These are phyloP conservation scores for Aurelia aurita complex sp. Pacific DNA, from an alignment of 30 jellyfish, hydroid and myxozoan genomes.

Conservation along the genomic window DNA sequence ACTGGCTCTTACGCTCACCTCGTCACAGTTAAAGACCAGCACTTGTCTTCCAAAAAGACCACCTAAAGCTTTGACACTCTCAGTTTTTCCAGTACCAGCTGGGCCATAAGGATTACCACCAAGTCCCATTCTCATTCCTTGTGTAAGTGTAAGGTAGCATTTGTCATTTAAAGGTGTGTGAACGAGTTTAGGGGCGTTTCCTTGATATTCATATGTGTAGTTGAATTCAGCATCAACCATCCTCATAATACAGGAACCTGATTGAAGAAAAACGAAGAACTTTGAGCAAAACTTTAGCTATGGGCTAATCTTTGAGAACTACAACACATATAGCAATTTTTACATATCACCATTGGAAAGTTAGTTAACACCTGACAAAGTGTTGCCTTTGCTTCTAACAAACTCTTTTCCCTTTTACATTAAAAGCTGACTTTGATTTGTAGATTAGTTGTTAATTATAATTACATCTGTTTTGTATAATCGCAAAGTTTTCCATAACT, in stretches of 20 bases:
- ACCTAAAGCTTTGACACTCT: constrained; percentile 96
- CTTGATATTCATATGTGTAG: constrained; percentile 99
- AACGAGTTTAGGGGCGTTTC: constrained; percentile 98
- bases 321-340: no score
- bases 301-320: no score
- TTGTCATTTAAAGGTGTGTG: constrained; percentile 99
- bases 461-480: no score
- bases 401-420: no score
- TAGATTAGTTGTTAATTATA: no score
- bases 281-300: no score
- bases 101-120: constrained; percentile 99
- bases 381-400: no score
- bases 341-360: no score
- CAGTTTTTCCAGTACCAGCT: constrained; percentile 99
- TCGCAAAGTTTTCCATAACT: no score
- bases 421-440: no score
- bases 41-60: constrained; percentile 99
- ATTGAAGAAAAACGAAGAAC: no score
- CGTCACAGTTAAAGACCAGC: constrained; percentile 97
- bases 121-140: constrained; percentile 99
- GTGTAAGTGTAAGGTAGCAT: constrained; percentile 96
- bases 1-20: constrained; percentile 47
- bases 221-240: constrained; percentile 99
- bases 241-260: constrained; percentile 93
- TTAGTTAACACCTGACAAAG: no score